Conservation (phyloP, 1,140 invertebrate species). For the Caenorhabditis tropicalis region DNA sequence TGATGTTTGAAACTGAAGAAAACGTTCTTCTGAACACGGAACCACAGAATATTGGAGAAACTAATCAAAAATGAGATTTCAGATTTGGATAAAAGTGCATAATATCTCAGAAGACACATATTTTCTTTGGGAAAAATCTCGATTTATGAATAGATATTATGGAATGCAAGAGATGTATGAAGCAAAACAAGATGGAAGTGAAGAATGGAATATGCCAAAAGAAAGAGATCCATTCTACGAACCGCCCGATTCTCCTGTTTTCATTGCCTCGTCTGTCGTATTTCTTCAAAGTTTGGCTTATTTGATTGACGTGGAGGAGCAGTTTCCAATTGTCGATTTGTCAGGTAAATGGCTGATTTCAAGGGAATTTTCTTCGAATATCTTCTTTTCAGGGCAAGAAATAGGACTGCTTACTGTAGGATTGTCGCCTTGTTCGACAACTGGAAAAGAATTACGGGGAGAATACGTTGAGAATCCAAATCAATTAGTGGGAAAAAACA, state of each 20-base stretch:
- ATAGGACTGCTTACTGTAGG: conserved; percentile 76
- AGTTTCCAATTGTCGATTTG: conserved; percentile 53
- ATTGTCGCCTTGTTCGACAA: conserved; percentile 73
- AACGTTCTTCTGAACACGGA: not conserved
- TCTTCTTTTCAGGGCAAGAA: conserved; percentile 75
- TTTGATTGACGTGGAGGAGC: conserved; percentile 76
- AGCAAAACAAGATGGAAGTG: conserved; percentile 76
- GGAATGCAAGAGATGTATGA: conserved; percentile 79
- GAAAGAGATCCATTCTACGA: conserved; percentile 78
- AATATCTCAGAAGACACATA: conserved; percentile 76
- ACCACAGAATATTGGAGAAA: too few relatives aligned
- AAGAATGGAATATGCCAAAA: conserved; percentile 75
- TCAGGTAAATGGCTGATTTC: not conserved
- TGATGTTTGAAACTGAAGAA: too few relatives aligned
- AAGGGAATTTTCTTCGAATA: conserved; percentile 73
- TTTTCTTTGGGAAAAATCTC: conserved; percentile 76
- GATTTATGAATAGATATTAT: conserved; percentile 77
- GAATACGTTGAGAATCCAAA: conserved; percentile 63
- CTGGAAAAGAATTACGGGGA: conserved; percentile 72
- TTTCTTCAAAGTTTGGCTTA: conserved; percentile 76
- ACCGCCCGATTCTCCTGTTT: conserved; percentile 75
- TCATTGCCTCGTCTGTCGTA: conserved; percentile 77
- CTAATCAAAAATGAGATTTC: conserved; percentile 13
- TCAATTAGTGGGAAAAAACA: conserved; percentile 68
- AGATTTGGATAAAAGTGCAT: conserved; percentile 77